Base-by-base conservation (phyloP, 2,797 vertebrate species). In the Pipistrellus nathusii region DNA sequence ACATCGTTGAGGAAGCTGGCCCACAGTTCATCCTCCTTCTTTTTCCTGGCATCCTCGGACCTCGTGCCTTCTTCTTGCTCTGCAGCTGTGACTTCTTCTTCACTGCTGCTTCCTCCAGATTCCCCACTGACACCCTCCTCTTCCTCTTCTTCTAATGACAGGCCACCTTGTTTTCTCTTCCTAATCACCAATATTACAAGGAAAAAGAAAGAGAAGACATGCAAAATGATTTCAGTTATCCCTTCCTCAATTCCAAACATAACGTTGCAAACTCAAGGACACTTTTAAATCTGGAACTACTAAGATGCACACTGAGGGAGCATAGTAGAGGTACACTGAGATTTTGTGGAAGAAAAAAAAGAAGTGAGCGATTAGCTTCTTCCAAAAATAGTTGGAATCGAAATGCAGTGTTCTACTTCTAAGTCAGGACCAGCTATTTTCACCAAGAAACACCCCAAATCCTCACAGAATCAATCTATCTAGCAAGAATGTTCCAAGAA, bases 1-100 rank as follows among this genome's bases (percentile, higher is more conserved):
- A 99, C 99, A 0, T 99, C 99, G 0, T 98, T 99, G 96, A 99
- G 98, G 96, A 99, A 99, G 97, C 98, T 99, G 44, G 99, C 99
- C 99, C 99, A 99, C 4, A 99, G 98, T 44, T 99, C 99, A n/a
- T 99, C 99, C 2, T 99, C 99, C 94, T 99, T 99, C 96, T 98
- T 99, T 97, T 99, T 99, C 94, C 97, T 98, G 6, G 53, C 94
- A 0, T 85, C 97, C 93, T 98, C 98, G 7, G 96, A 93, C 59
- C 98, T 98, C 0, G 51, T 41, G 59, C 72, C 41, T 95, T 96
- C n/a, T 20, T 12, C 69, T 48, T 82, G 51, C 41, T 85, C 80
- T 51, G 87, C 64, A 3, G 3, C 85, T n/a, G 81, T 55, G 0
- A 96, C 93, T 0, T 96, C 95, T 3, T 98, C 97, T 30, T 97